Conservation (phyloP, 2,113 vertebrate genomes). For the Corythornis madagascariensis region DNA sequence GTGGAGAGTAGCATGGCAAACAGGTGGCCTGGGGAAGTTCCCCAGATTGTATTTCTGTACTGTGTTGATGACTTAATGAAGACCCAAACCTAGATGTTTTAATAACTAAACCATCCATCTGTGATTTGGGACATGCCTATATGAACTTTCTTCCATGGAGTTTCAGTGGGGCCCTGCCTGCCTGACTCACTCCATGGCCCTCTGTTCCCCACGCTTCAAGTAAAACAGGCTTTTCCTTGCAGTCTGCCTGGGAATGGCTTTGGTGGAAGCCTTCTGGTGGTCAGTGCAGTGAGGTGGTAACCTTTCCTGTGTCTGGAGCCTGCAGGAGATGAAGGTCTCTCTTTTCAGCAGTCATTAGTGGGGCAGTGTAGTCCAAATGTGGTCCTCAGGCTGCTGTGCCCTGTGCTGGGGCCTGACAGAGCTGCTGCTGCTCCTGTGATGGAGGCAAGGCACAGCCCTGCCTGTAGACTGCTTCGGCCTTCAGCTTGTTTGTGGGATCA, state of each 20-base stretch:
- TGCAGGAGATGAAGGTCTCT: neutral
- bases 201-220: neutral
- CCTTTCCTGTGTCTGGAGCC: neutral
- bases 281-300: neutral
- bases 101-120: neutral
- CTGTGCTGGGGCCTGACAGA: neutral
- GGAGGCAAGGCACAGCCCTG: neutral
- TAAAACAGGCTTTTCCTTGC: neutral
- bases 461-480: neutral
- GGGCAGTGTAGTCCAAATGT: neutral
- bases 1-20: neutral
- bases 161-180: neutral
- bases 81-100: neutral
- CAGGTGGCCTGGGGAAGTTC: neutral
- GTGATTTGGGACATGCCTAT: neutral
- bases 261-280: neutral
- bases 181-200: rapidly evolving
- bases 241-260: neutral
- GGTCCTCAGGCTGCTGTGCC: rapidly evolving
- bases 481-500: neutral
- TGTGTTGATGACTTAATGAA: neutral
- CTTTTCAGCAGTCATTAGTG: neutral
- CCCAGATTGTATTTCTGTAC: neutral
- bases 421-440: neutral
- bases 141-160: neutral